These are phyloP conservation scores for Papilio machaon DNA, from an alignment of 1,140 invertebrate genomes.

Conservation along the genomic window DNA sequence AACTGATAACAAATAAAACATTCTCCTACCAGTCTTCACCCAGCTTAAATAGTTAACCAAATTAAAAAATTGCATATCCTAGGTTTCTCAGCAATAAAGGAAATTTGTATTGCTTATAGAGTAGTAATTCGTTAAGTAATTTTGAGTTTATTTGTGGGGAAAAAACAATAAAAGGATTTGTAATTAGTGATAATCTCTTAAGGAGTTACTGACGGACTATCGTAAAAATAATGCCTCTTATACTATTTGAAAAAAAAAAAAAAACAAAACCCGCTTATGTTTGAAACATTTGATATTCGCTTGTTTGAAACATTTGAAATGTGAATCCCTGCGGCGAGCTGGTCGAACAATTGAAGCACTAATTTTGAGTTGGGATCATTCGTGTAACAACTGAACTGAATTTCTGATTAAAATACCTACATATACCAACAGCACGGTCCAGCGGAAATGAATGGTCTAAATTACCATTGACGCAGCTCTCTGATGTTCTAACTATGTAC, in stretches of 20 bases:
- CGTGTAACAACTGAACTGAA: not conserved
- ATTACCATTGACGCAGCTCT: not conserved
- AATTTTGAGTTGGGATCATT: not conserved
- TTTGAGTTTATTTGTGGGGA: too few species aligned
- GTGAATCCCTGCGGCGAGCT: not conserved
- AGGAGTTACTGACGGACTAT: too few species aligned
- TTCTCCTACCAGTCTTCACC: not conserved
- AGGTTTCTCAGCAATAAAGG: not conserved
- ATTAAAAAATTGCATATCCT: not conserved
- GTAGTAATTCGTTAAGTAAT: too few species aligned
- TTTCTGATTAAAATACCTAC: slow-evolving; percentile 10
- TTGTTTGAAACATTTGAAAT: not conserved
- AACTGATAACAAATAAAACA: not conserved
- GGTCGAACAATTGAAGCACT: slow-evolving; percentile 4
- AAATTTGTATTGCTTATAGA: too few species aligned
- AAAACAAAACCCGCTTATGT: too few species aligned
- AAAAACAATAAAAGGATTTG: not conserved
- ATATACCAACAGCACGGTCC: not conserved
- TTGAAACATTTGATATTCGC: not conserved
- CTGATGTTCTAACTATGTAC: not conserved
- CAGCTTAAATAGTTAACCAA: not conserved
- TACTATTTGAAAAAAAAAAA: too few species aligned
- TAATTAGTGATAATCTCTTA: not conserved
- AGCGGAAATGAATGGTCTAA: not conserved
- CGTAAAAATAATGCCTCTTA: too few species aligned